Conservation (phyloP, 2,113 vertebrate species). For the Baryphthengus martii region DNA sequence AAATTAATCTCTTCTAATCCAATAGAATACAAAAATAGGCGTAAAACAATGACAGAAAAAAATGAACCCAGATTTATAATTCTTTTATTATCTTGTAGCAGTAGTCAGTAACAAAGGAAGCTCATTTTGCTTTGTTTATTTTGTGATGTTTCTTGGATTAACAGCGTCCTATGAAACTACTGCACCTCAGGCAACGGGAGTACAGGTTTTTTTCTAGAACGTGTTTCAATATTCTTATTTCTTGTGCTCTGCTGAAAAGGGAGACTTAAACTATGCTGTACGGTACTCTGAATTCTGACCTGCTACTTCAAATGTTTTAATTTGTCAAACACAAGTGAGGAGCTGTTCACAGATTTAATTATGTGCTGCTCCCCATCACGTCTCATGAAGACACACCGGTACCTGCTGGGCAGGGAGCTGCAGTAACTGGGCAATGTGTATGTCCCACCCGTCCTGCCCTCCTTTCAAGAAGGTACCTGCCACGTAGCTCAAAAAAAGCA, state of each 20-base stretch:
- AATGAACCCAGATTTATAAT: background rate
- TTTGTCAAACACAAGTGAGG: background rate
- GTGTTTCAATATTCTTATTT: background rate
- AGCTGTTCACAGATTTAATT: background rate
- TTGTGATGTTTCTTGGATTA: background rate
- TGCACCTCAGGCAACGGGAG: background rate
- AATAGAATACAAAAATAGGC: slow-evolving; percentile 11
- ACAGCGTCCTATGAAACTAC: background rate
- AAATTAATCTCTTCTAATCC: slow-evolving; percentile 11
- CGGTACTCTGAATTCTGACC: background rate
- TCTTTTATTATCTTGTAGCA: background rate
- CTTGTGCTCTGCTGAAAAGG: background rate
- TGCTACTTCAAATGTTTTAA: background rate
- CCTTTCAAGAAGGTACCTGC: background rate
- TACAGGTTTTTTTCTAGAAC: background rate
- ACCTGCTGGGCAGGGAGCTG: background rate
- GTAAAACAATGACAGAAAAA: background rate
- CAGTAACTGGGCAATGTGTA: background rate
- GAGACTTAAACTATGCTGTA: background rate
- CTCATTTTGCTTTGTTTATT: background rate
- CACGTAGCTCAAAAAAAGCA: background rate
- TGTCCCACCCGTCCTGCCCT: background rate
- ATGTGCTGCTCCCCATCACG: background rate
- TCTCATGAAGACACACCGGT: background rate
- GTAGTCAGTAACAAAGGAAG: slow-evolving; percentile 20